Percentiles rank a stretch among this genome's conserved stretches.
Conservation (phyloP, 2,888 invertebrate genomes). For the Netelia melanura region DNA sequence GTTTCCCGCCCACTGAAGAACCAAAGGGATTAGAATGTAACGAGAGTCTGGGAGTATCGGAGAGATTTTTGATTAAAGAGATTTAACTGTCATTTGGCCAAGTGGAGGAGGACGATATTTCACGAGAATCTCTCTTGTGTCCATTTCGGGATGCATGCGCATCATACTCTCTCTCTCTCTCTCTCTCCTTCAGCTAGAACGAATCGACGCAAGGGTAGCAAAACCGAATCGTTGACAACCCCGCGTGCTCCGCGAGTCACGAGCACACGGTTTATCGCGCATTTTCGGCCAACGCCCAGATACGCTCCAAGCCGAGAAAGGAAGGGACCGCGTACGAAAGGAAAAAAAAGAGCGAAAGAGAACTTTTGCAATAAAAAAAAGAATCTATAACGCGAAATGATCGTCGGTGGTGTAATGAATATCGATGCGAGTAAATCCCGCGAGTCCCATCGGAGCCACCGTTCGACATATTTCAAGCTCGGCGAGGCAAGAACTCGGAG, state of each 20-base stretch:
- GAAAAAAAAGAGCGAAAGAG: slow-evolving; percentile 7
- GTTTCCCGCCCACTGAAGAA: not conserved
- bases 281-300: slow-evolving; percentile 67
- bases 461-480: no score
- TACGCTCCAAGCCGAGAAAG: slow-evolving; percentile 27
- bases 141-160: not conserved
- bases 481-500: no score
- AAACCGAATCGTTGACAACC: slow-evolving; percentile 36
- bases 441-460: no score
- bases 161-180: not conserved
- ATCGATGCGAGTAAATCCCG: no score
- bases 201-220: slow-evolving; percentile 62
- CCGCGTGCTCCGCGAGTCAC: slow-evolving; percentile 40
- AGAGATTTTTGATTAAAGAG: not conserved
- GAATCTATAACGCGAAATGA: no score
- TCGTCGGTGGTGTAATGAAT: no score
- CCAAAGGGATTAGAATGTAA: not conserved
- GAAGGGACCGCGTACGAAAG: not conserved
- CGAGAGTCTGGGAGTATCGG: not conserved
- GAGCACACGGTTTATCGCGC: slow-evolving; percentile 56
- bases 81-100: not conserved
- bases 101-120: not conserved
- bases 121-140: not conserved
- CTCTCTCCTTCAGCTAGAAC: not conserved
- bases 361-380: no score